Evolutionary conservation across 2,888 invertebrate genomes (phyloP), one percentile per base, ranked within the genome.

Genomic region (Lysandra bellargus): DNA sequence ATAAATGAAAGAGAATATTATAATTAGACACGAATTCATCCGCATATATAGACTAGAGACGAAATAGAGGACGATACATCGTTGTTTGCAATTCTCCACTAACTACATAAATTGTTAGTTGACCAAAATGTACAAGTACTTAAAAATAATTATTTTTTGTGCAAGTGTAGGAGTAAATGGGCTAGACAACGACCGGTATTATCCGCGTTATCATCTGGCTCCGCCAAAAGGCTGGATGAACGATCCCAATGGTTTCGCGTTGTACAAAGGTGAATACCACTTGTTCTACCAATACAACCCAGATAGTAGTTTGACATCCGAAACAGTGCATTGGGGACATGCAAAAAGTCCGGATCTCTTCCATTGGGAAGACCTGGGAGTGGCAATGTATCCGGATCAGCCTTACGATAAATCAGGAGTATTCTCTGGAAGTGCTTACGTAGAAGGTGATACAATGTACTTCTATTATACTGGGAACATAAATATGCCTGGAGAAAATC

Each of bases 161-260:
- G 69, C 69, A 17, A 75, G 30, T 53, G 2, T 57, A 14, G 7
- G 57, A 12, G 53, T 76, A 0, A 76, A 53, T 53, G 30, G 44
- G 1, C 17, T 76, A 69, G 37, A 5, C 6, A 83, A 85, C 4
- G 84, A 85, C 14, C 83, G 85, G 0, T 92, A 85, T 77, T 87
- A 87, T 74, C 92, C 93, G 1, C 85, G 86, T 0, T 93, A 88
- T 80, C 94, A 94, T 78, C 82, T 91, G 40, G 87, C 88, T 4
- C 92, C 93, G 0, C 86, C 86, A 0, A 30, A 82, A 3, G 95
- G 94, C 72, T 95, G 95, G 95, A 93, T 95, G 88, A 95, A 95
- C 83, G 95, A 95, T 79, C 95, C 95, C 0, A 95, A 95, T 79
- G 95, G 95, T 5, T 92, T 95, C 81, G 88, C 92, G 78, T 81